A percentile compares a stretch with the other conserved stretches of the same genome.
Evolutionary conservation across 2,888 invertebrate genomes (phyloP).

Genomic region (Hydrotaea cyrtoneurina): DNA sequence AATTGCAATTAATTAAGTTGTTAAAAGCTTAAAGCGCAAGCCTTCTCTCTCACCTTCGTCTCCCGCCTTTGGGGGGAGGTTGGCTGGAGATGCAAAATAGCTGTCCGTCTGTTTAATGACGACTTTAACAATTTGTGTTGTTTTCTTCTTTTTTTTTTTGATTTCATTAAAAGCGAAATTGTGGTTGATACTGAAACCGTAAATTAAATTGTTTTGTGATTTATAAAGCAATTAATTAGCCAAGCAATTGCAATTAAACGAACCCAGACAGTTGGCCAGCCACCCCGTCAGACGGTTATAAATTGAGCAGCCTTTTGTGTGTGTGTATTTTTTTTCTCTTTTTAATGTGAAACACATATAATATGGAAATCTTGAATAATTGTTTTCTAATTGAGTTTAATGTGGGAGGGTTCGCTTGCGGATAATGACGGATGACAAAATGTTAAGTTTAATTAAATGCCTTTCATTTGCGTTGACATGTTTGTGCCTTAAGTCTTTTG

Average conservation of each 20-base stretch:
- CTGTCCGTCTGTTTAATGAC: conserved; percentile 59
- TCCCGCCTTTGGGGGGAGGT: neutral
- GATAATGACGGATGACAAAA: too few species aligned
- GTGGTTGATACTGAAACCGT: neutral
- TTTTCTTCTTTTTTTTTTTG: conserved; percentile 24
- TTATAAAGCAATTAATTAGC: conserved; percentile 30
- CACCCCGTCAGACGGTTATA: neutral
- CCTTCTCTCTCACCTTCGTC: neutral
- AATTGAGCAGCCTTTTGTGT: neutral
- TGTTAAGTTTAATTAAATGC: neutral
- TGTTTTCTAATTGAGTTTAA: neutral
- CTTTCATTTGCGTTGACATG: conserved; percentile 4
- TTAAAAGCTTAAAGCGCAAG: conserved; percentile 45
- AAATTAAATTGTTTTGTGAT: conserved; percentile 31
- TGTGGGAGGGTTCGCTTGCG: neutral
- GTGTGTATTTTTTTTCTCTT: too few species aligned
- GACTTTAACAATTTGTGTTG: conserved; percentile 50
- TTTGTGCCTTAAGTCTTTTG: conserved; percentile 25
- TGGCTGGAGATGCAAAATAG: conserved; percentile 63
- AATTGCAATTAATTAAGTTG: conserved; percentile 66
- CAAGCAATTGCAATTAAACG: conserved; percentile 26
- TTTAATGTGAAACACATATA: too few species aligned
- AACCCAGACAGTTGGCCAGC: neutral
- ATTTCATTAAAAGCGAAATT: neutral
- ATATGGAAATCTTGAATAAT: conserved; percentile 18